Conservation (phyloP, 2,888 invertebrate genomes). For the Drosophila peninsularis region DNA sequence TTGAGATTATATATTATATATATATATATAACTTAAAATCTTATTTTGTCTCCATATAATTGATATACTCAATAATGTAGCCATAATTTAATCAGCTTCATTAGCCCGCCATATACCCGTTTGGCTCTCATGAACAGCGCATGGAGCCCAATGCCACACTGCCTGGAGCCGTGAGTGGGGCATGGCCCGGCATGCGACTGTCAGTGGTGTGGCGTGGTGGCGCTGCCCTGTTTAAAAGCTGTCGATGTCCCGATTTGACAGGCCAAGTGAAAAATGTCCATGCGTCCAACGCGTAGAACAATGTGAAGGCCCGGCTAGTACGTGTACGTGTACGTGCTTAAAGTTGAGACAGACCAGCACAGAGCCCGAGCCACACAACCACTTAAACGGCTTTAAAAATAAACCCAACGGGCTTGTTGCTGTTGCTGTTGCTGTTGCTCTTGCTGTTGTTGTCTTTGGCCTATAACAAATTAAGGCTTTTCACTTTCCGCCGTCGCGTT, state of each 20-base stretch:
- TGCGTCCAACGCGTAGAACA: slow-evolving; percentile 53
- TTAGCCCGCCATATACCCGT: neutral
- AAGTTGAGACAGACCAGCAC: slow-evolving; percentile 35
- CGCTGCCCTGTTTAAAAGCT: slow-evolving; percentile 70
- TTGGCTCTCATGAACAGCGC: neutral
- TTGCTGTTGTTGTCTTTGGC: slow-evolving; percentile 43
- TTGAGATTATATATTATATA: too few species aligned
- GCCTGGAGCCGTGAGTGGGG: slow-evolving; percentile 50
- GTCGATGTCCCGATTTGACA: slow-evolving; percentile 81
- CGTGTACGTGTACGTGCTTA: slow-evolving; percentile 52
- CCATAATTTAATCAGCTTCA: neutral
- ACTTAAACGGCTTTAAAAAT: slow-evolving; percentile 79
- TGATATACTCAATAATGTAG: too few species aligned
- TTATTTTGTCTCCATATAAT: too few species aligned
- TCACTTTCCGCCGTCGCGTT: slow-evolving; percentile 71
- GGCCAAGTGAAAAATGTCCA: slow-evolving; percentile 76
- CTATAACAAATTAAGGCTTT: slow-evolving; percentile 80
- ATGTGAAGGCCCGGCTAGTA: slow-evolving; percentile 51
- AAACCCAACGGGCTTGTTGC: slow-evolving; percentile 39
- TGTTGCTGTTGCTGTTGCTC: slow-evolving; percentile 4
- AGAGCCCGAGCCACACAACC: slow-evolving; percentile 35
- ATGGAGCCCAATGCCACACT: slow-evolving; percentile 21
- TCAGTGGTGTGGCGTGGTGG: slow-evolving; percentile 44
- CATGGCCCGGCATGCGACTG: slow-evolving; percentile 39
- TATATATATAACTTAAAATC: too few species aligned